Conservation (phyloP, 2,797 vertebrate species). For the Chloroceryle amazona region DNA sequence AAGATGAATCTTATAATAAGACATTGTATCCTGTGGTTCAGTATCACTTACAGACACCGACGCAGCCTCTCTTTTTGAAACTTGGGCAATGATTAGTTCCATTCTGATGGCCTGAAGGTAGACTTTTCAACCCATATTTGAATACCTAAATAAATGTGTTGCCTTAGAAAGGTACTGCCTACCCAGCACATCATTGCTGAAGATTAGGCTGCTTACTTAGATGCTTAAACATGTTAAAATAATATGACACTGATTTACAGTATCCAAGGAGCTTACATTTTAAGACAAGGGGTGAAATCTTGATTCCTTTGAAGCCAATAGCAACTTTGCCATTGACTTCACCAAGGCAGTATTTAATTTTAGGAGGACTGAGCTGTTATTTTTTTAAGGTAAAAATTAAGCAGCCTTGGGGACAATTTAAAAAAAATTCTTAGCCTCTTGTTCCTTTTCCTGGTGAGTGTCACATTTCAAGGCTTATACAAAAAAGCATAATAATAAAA, state of each 20-base stretch:
- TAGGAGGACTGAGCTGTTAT: background rate
- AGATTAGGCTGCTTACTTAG: background rate
- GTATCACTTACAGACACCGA: background rate
- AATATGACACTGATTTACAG: background rate
- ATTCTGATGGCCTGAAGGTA: background rate
- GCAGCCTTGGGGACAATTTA: background rate
- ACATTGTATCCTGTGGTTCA: conserved; percentile 1
- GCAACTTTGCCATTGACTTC: background rate
- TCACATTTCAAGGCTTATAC: background rate
- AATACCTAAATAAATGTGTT: background rate
- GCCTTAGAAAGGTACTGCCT: background rate
- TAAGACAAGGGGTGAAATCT: background rate
- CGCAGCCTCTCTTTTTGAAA: background rate
- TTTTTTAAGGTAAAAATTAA: background rate
- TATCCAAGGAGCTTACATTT: background rate
- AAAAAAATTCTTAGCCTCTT: background rate
- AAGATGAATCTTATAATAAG: conserved; percentile 52
- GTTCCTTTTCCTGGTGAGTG: background rate
- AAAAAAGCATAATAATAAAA: background rate
- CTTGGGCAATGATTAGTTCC: background rate
- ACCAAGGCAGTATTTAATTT: background rate
- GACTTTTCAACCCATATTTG: background rate
- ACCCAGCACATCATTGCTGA: background rate
- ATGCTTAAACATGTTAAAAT: background rate
- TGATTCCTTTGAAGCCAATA: background rate